phyloP scores from a whole-genome alignment of 64 coral and sea anemone species.

The Montipora foliosa region DNA sequence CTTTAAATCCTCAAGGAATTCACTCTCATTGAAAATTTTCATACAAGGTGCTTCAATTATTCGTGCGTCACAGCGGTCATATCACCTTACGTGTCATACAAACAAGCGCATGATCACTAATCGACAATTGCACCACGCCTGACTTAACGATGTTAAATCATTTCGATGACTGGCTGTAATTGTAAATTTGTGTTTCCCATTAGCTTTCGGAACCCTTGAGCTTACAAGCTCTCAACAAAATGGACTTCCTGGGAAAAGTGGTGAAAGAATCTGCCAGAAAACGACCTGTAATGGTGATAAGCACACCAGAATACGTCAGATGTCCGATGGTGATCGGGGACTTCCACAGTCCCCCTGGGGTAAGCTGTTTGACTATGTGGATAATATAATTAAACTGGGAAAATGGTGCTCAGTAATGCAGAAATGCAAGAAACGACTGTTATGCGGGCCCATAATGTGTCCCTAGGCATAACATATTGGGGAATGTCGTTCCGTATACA shows the following conservation, averaged over 20 bases:
- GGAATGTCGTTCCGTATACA: neutral
- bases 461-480: neutral
- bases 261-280: constrained; percentile 67
- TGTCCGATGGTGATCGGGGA: constrained; percentile 75
- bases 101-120: too few species aligned
- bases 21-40: too few species aligned
- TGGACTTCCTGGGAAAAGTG: constrained; percentile 75
- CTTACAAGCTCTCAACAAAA: constrained; percentile 18
- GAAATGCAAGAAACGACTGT: too few species aligned
- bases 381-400: neutral
- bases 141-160: neutral
- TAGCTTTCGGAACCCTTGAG: constrained; percentile 46
- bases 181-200: neutral
- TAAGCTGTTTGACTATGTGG: constrained; percentile 20
- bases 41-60: too few species aligned
- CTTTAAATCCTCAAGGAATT: too few species aligned
- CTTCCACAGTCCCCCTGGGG: constrained; percentile 61
- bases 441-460: neutral
- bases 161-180: constrained; percentile 1
- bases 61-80: too few species aligned
- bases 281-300: constrained; percentile 65
- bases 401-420: too few species aligned
- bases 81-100: too few species aligned
- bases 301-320: constrained; percentile 68
- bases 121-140: too few species aligned